Base-by-base conservation (phyloP, 2,797 vertebrate genomes). In the Gobio occitaniae region DNA sequence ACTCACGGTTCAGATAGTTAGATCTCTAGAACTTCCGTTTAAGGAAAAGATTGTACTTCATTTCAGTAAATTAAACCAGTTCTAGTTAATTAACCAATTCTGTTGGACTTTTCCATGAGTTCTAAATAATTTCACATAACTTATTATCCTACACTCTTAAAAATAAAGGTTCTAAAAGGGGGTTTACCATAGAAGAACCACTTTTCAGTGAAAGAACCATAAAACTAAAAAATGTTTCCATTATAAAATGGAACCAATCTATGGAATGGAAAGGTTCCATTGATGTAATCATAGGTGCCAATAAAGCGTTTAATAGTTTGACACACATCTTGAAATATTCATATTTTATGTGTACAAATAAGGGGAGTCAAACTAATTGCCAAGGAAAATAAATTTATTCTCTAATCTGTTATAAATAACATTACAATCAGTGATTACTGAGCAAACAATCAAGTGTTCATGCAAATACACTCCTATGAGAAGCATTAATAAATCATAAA, bases 381-480 rank as follows among this genome's bases (percentile, higher is more conserved):
- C 6, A 61, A 41, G 68, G 61, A 70, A 85, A 85, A 83, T 50
- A 56, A 2, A 59, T 79, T 4, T 85, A 80, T 85, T 29, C 69
- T 71, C 38, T 77, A 80, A 78, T 78, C 76, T 85, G 21, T 72
- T 71, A 77, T 54, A 80, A 87, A 86, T 78, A 86, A 78, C 56
- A 89, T 79, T 87, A 72, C 25, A 86, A 78, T 85, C 81, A 86
- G 48, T 74, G 82, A 84, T 86, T 76, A 17, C 17, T 29, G 52
- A 54, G 54, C 47, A 74, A 56, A 89, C 79, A 91, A 86, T 89
- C 87, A 90, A 85, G 80, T 63, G 54, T 84, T 59, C 74, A 80
- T 48, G 25, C 78, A n/a, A 70, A 59, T 17, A 44, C 71, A 86
- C 88, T 89, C 82, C 87, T 88, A 84, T 85, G 82, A 87, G 87